These are phyloP conservation scores for Podiceps cristatus DNA, from an alignment of 2,113 vertebrate species.

Conservation along the genomic window DNA sequence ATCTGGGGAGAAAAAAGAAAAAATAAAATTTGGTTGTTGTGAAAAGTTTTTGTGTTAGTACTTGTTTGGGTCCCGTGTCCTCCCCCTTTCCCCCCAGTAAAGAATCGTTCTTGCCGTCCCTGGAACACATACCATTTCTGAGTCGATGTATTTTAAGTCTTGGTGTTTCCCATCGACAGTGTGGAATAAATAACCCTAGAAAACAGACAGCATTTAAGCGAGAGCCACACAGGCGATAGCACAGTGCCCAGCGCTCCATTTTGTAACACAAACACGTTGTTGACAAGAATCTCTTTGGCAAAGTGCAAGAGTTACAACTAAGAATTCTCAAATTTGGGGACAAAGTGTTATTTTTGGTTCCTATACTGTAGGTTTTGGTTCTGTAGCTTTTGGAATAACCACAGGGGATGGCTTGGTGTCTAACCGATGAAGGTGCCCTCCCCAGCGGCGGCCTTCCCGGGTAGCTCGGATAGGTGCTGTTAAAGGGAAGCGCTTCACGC, in stretches of 20 bases:
- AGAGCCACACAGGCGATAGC: fast-evolving
- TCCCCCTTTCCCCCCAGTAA: not conserved
- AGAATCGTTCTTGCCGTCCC: not conserved
- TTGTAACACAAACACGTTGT: fast-evolving
- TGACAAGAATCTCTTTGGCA: not conserved
- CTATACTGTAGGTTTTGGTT: not conserved
- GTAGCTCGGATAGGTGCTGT: fast-evolving
- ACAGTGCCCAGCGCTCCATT: not conserved
- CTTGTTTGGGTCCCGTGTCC: too few species aligned
- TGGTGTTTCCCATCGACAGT: constrained; percentile 92
- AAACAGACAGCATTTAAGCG: not conserved
- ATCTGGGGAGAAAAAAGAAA: constrained; percentile 74
- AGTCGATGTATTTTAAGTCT: constrained; percentile 94
- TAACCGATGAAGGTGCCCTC: fast-evolving
- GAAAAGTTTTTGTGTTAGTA: not conserved
- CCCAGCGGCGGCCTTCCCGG: not conserved
- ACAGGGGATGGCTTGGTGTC: fast-evolving
- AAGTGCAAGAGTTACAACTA: not conserved
- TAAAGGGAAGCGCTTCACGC: not conserved
- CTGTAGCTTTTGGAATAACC: not conserved
- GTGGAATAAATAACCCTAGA: constrained; percentile 87
- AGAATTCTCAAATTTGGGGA: not conserved
- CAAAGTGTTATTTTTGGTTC: not conserved
- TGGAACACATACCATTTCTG: constrained; percentile 84
- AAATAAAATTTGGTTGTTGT: not conserved